Evolutionary conservation across 2,888 invertebrate genomes (phyloP).

Genomic region (Itoplectis maculator): DNA sequence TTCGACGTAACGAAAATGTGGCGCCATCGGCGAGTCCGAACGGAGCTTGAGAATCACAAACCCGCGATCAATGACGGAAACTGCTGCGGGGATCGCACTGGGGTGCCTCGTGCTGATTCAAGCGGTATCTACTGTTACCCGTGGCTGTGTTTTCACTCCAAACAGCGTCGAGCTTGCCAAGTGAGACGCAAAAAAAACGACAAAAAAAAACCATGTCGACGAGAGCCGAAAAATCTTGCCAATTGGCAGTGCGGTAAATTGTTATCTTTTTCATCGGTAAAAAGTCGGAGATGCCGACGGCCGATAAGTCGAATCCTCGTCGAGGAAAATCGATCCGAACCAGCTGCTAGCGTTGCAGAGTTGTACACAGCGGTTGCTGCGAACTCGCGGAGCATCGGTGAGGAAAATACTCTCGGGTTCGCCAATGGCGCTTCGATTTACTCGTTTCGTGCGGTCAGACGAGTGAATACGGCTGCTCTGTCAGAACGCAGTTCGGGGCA

Average conservation of each 20-base stretch:
- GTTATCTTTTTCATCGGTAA: not conserved
- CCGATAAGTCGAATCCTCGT: constrained; percentile 23
- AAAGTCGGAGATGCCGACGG: constrained; percentile 27
- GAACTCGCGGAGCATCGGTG: not conserved
- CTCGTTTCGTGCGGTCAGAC: not conserved
- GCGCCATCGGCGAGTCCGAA: constrained; percentile 42
- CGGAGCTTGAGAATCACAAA: not conserved
- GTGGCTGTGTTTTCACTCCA: not conserved
- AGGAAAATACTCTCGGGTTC: constrained; percentile 6
- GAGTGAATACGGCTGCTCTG: constrained; percentile 25
- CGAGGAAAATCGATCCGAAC: constrained; percentile 29
- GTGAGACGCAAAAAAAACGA: constrained; percentile 11
- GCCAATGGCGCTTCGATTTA: constrained; percentile 2
- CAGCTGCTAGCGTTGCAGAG: constrained; percentile 9
- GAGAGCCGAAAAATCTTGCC: constrained; percentile 8
- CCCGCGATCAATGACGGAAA: constrained; percentile 44
- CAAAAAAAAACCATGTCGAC: not conserved
- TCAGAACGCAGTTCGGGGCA: not conserved
- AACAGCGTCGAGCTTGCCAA: constrained; percentile 10
- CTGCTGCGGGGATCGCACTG: not conserved
- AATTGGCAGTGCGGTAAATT: constrained; percentile 2
- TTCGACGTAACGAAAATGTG: constrained; percentile 34
- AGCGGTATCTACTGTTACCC: constrained; percentile 44
- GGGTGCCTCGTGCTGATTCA: constrained; percentile 46
- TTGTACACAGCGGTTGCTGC: not conserved